Base-by-base conservation (phyloP, 92 coral and sea anemone species). In the Metridium senile region DNA sequence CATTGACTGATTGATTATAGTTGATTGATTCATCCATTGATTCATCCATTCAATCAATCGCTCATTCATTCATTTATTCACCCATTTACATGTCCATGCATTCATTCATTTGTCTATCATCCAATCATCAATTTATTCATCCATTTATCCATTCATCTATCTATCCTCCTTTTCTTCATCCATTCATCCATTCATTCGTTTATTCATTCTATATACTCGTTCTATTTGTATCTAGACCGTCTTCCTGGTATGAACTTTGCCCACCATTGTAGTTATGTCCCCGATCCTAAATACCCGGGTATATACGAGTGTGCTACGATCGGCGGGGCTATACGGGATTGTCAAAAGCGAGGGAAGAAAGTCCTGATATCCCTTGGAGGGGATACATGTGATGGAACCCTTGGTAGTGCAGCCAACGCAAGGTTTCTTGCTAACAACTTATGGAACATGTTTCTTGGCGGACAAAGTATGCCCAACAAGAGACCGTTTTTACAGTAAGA, bases 161-260 rank as follows among this genome's bases (percentile, higher is more conserved):
- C n/a, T n/a, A n/a, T n/a, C n/a, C n/a, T n/a, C n/a, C n/a, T n/a
- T n/a, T n/a, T n/a, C n/a, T n/a, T n/a, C n/a, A n/a, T n/a, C n/a
- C n/a, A n/a, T n/a, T n/a, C n/a, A n/a, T n/a, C n/a, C n/a, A n/a
- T n/a, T n/a, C n/a, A n/a, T n/a, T n/a, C n/a, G n/a, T n/a, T n/a
- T n/a, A n/a, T n/a, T n/a, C n/a, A n/a, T n/a, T n/a, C n/a, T n/a
- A n/a, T n/a, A n/a, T n/a, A n/a, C n/a, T n/a, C n/a, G n/a, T n/a
- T 18, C 11, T 35, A 16, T 68, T 68, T 25, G 0, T 25, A 4
- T 13, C 13, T 39, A 73, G 78, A 73, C 56, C 33, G 78, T 31
- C 84, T 85, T 32, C 97, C 97, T 9, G 97, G 97, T 46, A 87
- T 91, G 83, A 91, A 91, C 78, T 91, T 91, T 39, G 97, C 97